A percentile compares a stretch with the other conserved stretches of the same genome.
Conservation (phyloP, 2,113 vertebrate species). For the Anguilla rostrata region DNA sequence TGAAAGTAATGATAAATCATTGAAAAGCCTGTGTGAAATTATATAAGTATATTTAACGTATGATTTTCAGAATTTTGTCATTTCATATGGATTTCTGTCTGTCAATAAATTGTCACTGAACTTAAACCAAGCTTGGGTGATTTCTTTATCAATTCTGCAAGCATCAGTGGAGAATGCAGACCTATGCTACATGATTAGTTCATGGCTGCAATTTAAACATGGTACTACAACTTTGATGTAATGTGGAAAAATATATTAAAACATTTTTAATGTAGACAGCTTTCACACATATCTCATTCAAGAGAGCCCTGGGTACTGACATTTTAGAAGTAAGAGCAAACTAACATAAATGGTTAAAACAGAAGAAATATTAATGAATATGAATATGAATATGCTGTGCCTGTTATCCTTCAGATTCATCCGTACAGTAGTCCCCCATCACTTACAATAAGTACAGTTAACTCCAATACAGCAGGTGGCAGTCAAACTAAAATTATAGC, state of each 20-base stretch:
- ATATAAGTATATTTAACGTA: conserved; percentile 12
- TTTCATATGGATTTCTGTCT: conserved; percentile 26
- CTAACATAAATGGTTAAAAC: background rate
- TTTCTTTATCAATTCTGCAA: background rate
- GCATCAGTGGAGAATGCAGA: background rate
- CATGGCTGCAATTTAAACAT: background rate
- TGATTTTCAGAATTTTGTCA: conserved; percentile 20
- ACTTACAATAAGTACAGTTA: background rate
- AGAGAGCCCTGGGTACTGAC: too few species aligned
- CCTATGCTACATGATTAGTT: background rate
- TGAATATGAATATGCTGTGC: background rate
- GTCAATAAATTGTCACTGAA: conserved; percentile 31
- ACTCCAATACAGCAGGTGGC: conserved; percentile 28
- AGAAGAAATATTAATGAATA: background rate
- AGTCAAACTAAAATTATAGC: background rate
- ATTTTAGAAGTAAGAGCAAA: background rate
- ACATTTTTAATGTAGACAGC: too few species aligned
- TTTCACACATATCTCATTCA: too few species aligned
- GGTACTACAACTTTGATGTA: background rate
- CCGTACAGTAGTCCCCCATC: background rate
- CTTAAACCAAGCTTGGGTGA: conserved; percentile 1
- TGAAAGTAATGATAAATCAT: conserved; percentile 14
- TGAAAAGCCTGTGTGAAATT: conserved; percentile 13
- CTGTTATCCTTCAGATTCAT: background rate
- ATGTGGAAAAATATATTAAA: background rate